Evolutionary conservation across 1,140 invertebrate genomes (phyloP), one percentile per base, ranked within the genome.

Genomic region (Luehdorfia chinensis): DNA sequence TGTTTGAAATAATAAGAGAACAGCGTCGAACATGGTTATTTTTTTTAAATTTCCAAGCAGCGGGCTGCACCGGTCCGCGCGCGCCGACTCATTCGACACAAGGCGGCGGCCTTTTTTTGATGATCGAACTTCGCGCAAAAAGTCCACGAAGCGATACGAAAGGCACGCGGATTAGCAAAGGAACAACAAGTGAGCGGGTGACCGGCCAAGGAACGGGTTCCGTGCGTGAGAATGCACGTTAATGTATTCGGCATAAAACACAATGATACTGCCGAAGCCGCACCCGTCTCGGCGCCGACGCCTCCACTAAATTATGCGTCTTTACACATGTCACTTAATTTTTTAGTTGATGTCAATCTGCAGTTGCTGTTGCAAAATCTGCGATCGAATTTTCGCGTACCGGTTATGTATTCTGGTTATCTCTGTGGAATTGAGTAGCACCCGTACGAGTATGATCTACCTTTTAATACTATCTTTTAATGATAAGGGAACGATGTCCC

Each of bases 81-180:
- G 48, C 50, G 52, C 55, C 54, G 47, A 56, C 59, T 63, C 50
- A 65, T 65, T 76, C 67, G 56, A 64, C 64, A 66, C 64, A 66
- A 55, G 57, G 43, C 64, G 65, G 61, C 66, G 66, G 60, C 58
- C 43, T 47, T 67, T 37, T 73, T 75, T 66, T 59, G 61, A 78
- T 65, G 58, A 66, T 64, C 65, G 57, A 66, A 66, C 56, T 58
- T 61, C 33, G 51, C 60, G 68, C 55, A 68, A 81, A 78, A 76
- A 76, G 59, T 55, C 49, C 45, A 59, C 48, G 48, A 54, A 59
- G 53, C 60, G 48, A 60, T 55, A 62, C 59, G 60, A 68, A 37
- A 72, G 65, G 70, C 59, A 69, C 51, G 57, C 55, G 56, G 66
- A 71, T 77, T 71, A 71, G 66, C 61, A 77, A 70, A 73, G 58